Evolutionary conservation across 2,888 invertebrate genomes (phyloP), one percentile per base, ranked within the genome.

Genomic region (Thera britannica): DNA sequence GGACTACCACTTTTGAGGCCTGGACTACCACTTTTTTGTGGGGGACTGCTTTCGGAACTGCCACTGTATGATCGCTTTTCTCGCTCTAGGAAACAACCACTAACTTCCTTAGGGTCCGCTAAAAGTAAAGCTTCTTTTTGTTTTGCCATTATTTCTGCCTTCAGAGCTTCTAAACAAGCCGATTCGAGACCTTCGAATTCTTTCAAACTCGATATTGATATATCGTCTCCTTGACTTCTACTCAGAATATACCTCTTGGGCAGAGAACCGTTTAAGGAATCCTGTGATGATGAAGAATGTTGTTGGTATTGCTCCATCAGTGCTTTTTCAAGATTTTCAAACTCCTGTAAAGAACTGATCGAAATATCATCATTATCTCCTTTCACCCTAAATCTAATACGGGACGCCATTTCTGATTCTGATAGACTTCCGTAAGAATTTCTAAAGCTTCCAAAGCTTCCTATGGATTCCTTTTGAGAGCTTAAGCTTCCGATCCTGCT

Each of bases 281-380:
- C 98, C 81, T 98, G 97, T 2, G 98, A 98, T 8, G 97, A 97
- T 63, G 96, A 96, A 59, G 96, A 96, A 77, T 95, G 94, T 76
- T 95, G 95, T 79, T 95, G 95, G 77, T 95, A 96, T 84, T 96
- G 97, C 84, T 98, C 98, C 83, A 97, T 94, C 80, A 98, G 95
- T 1, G 97, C 97, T 77, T 96, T 96, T 88, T 99, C 99, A 11
- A 99, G 91, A 72, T 96, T 96, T 92, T 99, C 99, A 92, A 99
- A 99, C 85, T 99, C 99, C 88, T 98, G 98, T 69, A 99, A 94
- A 5, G 98, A 98, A 74, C 97, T 98, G 87, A 98, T 96, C 0
- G 98, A 98, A 54, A 98, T 95, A 83, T 98, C 98, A 83, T 99
- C 98, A 82, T 97, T 97, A 77, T 98, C 98, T n/a, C 97, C 96